Evolutionary conservation across 2,113 vertebrate species (phyloP).

Genomic region (Psammodynastes pulverulentus): DNA sequence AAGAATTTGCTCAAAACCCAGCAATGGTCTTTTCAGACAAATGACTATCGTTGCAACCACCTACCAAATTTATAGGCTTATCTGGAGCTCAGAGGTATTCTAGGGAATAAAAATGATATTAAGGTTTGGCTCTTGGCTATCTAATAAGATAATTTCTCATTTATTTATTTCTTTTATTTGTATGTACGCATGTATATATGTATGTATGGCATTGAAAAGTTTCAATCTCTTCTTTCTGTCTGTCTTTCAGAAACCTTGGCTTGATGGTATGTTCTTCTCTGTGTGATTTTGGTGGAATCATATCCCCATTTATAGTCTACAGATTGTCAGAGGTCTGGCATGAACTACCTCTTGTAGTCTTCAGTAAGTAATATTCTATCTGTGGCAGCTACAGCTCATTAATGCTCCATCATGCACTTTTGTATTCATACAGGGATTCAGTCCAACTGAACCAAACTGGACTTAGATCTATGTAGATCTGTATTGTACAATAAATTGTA

Average conservation of each 20-base stretch:
- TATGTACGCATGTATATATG: too few species aligned
- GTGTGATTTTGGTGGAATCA: constrained; percentile 85
- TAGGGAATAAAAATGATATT: not conserved
- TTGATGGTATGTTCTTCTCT: constrained; percentile 85
- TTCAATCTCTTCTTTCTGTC: not conserved
- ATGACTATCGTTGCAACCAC: not conserved
- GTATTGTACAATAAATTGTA: not conserved
- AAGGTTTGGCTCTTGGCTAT: not conserved
- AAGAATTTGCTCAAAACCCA: not conserved
- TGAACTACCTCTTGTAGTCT: constrained; percentile 84
- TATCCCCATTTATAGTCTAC: constrained; percentile 86
- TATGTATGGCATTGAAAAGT: not conserved
- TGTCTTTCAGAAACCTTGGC: constrained; percentile 78
- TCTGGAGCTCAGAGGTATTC: not conserved
- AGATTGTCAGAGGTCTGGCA: constrained; percentile 82
- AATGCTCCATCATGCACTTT: not conserved
- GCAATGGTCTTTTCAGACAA: not conserved
- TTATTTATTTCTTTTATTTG: not conserved
- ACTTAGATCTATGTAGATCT: not conserved
- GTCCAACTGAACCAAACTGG: not conserved
- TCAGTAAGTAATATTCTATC: constrained; percentile 70
- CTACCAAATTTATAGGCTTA: not conserved
- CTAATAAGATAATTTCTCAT: not conserved
- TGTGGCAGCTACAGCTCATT: rapidly evolving
- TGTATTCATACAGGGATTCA: not conserved